phyloP scores from a whole-genome alignment of 1,140 invertebrate genomes.

The Eciton burchellii region DNA sequence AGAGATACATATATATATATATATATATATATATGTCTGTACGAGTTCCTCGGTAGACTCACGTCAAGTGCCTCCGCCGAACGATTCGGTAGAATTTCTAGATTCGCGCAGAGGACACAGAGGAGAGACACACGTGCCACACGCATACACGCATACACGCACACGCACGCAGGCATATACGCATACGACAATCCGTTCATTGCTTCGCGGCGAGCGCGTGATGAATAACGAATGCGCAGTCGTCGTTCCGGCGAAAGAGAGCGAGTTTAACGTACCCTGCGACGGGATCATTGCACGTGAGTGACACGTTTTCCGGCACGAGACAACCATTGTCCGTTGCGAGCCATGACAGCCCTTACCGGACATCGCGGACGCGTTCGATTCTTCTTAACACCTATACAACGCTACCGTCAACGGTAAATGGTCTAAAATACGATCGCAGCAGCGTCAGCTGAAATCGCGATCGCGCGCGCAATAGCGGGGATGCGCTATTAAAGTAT shows the following conservation, averaged over 20 bases:
- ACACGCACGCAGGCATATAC: conserved; percentile 68
- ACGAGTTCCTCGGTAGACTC: conserved; percentile 78
- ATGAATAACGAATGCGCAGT: conserved; percentile 62
- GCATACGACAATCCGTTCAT: conserved; percentile 74
- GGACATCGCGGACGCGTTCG: conserved; percentile 16
- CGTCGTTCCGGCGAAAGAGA: conserved; percentile 49
- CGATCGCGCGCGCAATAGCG: conserved; percentile 24
- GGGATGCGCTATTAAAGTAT: conserved; percentile 69
- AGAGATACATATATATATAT: conserved; percentile 85
- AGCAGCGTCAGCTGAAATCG: not conserved
- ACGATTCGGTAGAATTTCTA: conserved; percentile 74
- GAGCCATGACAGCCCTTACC: not conserved
- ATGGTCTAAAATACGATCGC: conserved; percentile 70
- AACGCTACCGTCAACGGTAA: conserved; percentile 55
- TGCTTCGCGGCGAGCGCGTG: conserved; percentile 72
- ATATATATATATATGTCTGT: conserved; percentile 84
- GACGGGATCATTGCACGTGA: conserved; percentile 71
- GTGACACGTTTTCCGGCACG: conserved; percentile 21
- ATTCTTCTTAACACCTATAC: conserved; percentile 65
- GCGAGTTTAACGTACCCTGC: conserved; percentile 57
- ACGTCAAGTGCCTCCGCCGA: conserved; percentile 65
- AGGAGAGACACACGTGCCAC: not conserved
- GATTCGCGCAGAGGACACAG: conserved; percentile 52
- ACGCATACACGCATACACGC: conserved; percentile 26
- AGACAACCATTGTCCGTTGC: conserved; percentile 16